phyloP scores from a whole-genome alignment of 1,140 invertebrate species.

The Drosophila sp. region DNA sequence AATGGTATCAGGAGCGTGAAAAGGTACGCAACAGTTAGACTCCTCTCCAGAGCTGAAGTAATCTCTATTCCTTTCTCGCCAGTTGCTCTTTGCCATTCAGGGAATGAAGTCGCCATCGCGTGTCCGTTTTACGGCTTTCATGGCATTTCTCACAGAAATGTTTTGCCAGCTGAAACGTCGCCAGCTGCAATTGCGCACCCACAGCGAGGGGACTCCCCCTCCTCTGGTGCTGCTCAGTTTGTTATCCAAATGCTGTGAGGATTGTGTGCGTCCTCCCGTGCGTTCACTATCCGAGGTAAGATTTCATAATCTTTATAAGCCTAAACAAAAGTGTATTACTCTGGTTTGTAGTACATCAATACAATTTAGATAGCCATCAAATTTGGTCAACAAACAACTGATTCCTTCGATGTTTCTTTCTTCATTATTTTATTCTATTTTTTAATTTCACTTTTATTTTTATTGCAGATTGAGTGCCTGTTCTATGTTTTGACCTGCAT shows the following conservation, averaged over 20 bases:
- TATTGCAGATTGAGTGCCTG: constrained; percentile 91
- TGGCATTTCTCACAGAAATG: constrained; percentile 95
- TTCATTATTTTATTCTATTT: too few species aligned
- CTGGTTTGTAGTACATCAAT: too few species aligned
- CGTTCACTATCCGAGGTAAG: constrained; percentile 90
- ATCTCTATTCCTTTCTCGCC: neutral
- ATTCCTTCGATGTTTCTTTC: too few species aligned
- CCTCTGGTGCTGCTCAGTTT: constrained; percentile 91
- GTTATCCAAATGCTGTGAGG: constrained; percentile 93
- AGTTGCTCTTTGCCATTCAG: constrained; percentile 81
- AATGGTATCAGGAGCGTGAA: constrained; percentile 94
- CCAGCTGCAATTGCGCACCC: constrained; percentile 88
- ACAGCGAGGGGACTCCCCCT: constrained; percentile 89
- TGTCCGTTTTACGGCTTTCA: constrained; percentile 91
- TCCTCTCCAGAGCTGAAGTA: neutral
- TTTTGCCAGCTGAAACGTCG: constrained; percentile 93
- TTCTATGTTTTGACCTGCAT: constrained; percentile 94
- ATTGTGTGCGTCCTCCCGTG: constrained; percentile 91
- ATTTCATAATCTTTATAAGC: constrained; percentile 1
- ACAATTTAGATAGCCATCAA: too few species aligned
- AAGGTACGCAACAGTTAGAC: constrained; percentile 82
- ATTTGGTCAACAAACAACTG: too few species aligned
- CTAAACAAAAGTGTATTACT: neutral
- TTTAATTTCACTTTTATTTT: neutral
- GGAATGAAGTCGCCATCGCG: constrained; percentile 85